Evolutionary conservation across 2,113 vertebrate species (phyloP), one percentile per base, ranked within the genome.

Genomic region (Dipodomys merriami): DNA sequence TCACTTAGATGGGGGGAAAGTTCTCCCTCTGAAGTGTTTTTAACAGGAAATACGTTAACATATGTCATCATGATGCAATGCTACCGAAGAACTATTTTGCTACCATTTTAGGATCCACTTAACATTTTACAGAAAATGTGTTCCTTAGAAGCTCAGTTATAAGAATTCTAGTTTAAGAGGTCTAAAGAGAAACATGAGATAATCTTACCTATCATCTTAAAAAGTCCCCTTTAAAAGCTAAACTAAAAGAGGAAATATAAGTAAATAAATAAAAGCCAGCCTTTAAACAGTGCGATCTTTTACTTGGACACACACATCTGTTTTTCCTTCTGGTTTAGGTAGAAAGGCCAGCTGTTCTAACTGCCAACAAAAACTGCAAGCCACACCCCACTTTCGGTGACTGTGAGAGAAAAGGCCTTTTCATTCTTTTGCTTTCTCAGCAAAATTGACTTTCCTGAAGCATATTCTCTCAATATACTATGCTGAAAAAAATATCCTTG

Each of bases 361-460:
- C 57, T 64, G 86, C 83, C 83, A 64, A 3, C 19, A 27, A 85
- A 30, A 82, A 81, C 35, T 49, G 6, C 1, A 29, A 49, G n/a
- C 39, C 67, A 65, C 27, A 18, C 7, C 25, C 20, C 25, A 27
- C 83, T 33, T 57, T 57, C 53, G 12, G 73, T 15, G 22, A 8
- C 35, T 82, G 46, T 71, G 20, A 27, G 10, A 68, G 27, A 49
- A 92, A 90, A 76, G 57, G 25, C 5, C 72, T 68, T 86, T 91
- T 85, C 57, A 80, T 27, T 80, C 68, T 79, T 81, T 18, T 79
- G 30, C 76, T 82, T 72, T 83, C 73, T 78, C 69, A 62, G 77
- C 33, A 74, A 71, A 88, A 76, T 62, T 44, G 81, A 44, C 71
- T 68, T 95, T 79, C 81, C 33, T 73, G 49, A 86, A 93, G 76